These are phyloP conservation scores for Amphipyra tragopoginis DNA, from an alignment of 2,888 invertebrate species.

Conservation along the genomic window DNA sequence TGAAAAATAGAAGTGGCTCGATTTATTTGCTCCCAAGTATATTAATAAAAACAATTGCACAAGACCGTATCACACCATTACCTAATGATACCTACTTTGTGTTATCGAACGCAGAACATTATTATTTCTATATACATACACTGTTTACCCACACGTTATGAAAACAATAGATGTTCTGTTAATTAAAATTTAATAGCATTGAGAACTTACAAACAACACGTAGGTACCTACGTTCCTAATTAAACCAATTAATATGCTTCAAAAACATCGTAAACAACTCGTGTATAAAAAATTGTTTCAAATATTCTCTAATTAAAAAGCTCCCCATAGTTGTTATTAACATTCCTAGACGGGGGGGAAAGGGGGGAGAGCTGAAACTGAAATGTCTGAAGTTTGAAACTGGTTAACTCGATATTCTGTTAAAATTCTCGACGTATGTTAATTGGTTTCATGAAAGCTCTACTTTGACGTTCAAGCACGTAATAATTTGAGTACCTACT, in stretches of 20 bases:
- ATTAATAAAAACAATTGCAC: too few relatives aligned
- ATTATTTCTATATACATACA: too few relatives aligned
- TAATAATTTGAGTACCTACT: slow-evolving; percentile 1
- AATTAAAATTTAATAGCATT: slow-evolving; percentile 1
- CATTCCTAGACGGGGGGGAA: slow-evolving; percentile 10
- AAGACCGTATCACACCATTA: too few relatives aligned
- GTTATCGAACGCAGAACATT: too few relatives aligned
- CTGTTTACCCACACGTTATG: too few relatives aligned
- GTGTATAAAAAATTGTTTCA: background rate
- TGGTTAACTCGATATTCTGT: slow-evolving; percentile 31
- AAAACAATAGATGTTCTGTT: background rate
- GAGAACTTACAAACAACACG: background rate
- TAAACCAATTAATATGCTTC: background rate
- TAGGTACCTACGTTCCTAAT: background rate
- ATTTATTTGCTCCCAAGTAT: too few relatives aligned
- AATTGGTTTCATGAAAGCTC: slow-evolving; percentile 21
- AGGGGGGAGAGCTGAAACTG: background rate
- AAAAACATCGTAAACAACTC: background rate
- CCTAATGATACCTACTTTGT: too few relatives aligned
- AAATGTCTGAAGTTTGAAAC: slow-evolving; percentile 24
- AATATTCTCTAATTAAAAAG: slow-evolving; percentile 16
- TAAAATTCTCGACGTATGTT: slow-evolving; percentile 14
- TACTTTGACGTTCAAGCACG: slow-evolving; percentile 9
- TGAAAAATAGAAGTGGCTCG: too few relatives aligned
- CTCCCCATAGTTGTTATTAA: slow-evolving; percentile 6